Percentiles rank a stretch among this genome's conserved stretches.
Conservation (phyloP, 2,113 vertebrate genomes). For the Pangasianodon hypophthalmus region DNA sequence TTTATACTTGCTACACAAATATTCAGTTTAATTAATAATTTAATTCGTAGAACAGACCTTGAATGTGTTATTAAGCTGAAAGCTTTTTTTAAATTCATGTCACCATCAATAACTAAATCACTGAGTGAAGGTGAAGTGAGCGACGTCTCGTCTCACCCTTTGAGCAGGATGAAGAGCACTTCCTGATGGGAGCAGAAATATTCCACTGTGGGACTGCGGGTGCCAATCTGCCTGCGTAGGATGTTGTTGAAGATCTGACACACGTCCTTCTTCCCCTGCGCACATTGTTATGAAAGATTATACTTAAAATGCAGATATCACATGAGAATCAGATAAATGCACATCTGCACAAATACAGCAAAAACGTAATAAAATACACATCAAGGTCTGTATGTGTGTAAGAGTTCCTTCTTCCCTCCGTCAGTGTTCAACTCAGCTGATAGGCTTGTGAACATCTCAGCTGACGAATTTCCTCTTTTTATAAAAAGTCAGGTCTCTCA, state of each 20-base stretch:
- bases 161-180: constrained; percentile 91
- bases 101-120: background rate
- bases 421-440: background rate
- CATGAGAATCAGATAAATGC: background rate
- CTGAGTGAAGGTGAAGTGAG: background rate
- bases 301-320: background rate
- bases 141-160: constrained; percentile 79
- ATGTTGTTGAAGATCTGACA: constrained; percentile 99
- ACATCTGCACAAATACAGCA: background rate
- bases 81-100: background rate
- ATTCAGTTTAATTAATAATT: background rate
- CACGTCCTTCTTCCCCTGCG: constrained; percentile 94
- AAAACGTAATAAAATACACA: too few relatives aligned
- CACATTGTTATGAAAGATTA: background rate
- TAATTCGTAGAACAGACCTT: background rate
- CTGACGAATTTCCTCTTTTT: background rate
- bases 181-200: constrained; percentile 94
- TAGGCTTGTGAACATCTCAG: background rate
- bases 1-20: background rate
- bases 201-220: constrained; percentile 90
- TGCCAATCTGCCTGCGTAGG: constrained; percentile 92
- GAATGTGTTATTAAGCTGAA: background rate
- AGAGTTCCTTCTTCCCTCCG: background rate
- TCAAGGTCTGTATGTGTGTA: too few relatives aligned
- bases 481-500: background rate